A percentile compares a stretch with the other conserved stretches of the same genome.
These are phyloP conservation scores for Agrochola litura DNA, from an alignment of 2,888 invertebrate genomes.

Conservation along the genomic window DNA sequence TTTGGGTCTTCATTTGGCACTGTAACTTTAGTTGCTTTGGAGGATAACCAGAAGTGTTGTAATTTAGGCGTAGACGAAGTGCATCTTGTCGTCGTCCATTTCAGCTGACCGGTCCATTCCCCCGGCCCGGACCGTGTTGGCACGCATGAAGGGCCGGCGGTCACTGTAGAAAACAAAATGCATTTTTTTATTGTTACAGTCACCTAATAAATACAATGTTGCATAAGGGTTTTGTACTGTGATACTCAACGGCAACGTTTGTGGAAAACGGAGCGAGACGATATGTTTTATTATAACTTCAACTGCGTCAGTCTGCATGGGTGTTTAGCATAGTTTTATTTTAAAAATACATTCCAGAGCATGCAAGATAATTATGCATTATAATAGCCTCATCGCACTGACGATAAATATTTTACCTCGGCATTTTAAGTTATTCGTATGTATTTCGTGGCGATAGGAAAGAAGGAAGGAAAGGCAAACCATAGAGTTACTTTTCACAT, in stretches of 20 bases:
- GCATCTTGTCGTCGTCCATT: conserved; percentile 8
- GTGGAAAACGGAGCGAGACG: neutral
- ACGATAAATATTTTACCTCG: too few species aligned
- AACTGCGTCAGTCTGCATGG: neutral
- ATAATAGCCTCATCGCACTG: too few species aligned
- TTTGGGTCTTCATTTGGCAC: neutral
- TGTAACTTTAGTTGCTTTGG: neutral
- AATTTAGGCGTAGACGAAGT: neutral
- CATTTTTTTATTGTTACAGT: neutral
- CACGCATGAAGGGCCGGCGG: neutral
- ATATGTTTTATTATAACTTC: neutral
- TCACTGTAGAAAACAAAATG: neutral
- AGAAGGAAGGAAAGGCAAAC: neutral
- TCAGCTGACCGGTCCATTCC: conserved; percentile 10
- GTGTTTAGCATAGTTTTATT: neutral
- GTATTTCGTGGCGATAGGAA: too few species aligned
- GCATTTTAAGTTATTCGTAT: too few species aligned
- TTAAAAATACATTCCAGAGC: neutral
- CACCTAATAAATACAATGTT: neutral
- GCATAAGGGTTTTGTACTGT: neutral
- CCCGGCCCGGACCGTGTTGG: neutral
- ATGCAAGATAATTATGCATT: neutral
- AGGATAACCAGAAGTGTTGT: conserved; percentile 17
- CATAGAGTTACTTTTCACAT: neutral
- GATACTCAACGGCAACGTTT: neutral